A percentile compares a stretch with the other conserved stretches of the same genome.
Evolutionary conservation across 2,888 invertebrate genomes (phyloP).

Genomic region (Bruchidius siliquastri): DNA sequence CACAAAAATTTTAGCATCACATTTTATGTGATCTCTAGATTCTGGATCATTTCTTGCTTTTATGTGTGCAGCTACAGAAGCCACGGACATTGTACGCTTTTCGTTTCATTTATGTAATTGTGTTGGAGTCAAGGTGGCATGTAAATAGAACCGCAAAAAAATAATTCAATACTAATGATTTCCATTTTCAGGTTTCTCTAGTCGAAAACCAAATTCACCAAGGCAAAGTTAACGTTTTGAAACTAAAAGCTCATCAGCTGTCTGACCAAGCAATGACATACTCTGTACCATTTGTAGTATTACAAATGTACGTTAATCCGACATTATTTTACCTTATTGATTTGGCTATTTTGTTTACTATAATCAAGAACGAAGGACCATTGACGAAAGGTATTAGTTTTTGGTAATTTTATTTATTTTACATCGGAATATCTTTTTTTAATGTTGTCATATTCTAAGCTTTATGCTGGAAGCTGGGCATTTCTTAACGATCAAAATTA

Average conservation of each 20-base stretch:
- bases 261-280: slow-evolving; percentile 62
- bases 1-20: no score
- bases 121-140: no score
- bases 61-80: no score
- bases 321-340: slow-evolving; percentile 64
- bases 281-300: slow-evolving; percentile 65
- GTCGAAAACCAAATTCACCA: slow-evolving; percentile 46
- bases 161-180: no score
- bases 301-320: slow-evolving; percentile 75
- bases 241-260: slow-evolving; percentile 62
- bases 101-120: no score
- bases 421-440: neutral
- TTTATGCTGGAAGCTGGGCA: no score
- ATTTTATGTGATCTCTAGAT: no score
- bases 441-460: no score
- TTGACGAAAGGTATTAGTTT: slow-evolving; percentile 38
- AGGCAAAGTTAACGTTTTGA: slow-evolving; percentile 48
- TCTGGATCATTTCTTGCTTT: no score
- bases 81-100: no score
- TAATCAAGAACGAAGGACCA: slow-evolving; percentile 36
- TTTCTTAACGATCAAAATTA: no score
- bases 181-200: neutral
- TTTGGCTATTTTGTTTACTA: slow-evolving; percentile 55
- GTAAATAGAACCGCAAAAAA: no score
- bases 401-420: neutral